Evolutionary conservation across 2,113 vertebrate species (phyloP), one percentile per base, ranked within the genome.

Genomic region (Oryzias curvinotus): DNA sequence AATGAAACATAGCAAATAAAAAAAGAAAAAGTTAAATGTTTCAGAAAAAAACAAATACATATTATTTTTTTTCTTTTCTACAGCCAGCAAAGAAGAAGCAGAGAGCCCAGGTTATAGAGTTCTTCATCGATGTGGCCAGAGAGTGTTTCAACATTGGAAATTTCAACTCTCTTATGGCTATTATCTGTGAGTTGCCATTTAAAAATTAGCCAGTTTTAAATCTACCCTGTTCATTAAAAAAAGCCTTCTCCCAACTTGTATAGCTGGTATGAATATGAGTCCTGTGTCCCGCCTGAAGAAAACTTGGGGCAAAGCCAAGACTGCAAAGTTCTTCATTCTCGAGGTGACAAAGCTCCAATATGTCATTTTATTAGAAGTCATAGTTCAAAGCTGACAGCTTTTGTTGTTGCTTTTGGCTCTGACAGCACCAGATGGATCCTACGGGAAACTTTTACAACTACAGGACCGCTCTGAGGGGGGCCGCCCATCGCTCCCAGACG

Each of bases 381-480:
- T 14, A 44, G 71, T 45, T 50, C 46, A 50, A 65, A 19, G 19
- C 52, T 82, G 36, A 85, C 14, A 4, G 44, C 8, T 36, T 3
- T 1, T 57, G 3, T 59, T 71, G 30, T 68, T 84, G 51, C 4
- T 0, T 0, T 81, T 69, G 62, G 13, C 16, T 57, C 55, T 70
- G 50, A 60, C 87, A 99, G 97, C 96, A 99, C 66, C 96, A 99
- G 87, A 98, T 98, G 97, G 97, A 99, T 77, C 97, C 97, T 0
- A 98, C 97, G 1, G 97, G 97, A 81, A 98, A 99, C 84, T 98
- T 99, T 75, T 98, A 96, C 85, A 98, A 96, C 82, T 99, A 99
- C 78, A 94, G 97, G 56, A 98, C 97, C 0, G 97, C 97, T n/a
- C 92, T 98, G 72, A 93, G 95, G 56, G 97, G 96, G 10, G 97